Conservation (phyloP, 1,140 invertebrate genomes). For the Choristoneura fumiferana region DNA sequence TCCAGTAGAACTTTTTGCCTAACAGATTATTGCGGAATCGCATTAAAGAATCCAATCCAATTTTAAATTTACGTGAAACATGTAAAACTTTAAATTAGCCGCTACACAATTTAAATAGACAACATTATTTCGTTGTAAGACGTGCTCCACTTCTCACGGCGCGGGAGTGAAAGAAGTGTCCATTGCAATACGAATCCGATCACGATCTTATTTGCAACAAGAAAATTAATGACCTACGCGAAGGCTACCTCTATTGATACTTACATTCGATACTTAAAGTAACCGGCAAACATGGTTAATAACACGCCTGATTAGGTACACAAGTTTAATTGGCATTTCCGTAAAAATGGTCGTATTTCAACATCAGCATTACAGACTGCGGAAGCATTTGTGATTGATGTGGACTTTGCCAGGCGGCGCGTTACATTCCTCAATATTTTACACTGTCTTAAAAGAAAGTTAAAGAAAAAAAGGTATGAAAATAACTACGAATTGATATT, state of each 20-base stretch:
- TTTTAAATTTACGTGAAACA: constrained; percentile 1
- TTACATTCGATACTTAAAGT: background rate
- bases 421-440: too few relatives aligned
- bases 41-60: background rate
- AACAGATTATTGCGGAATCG: background rate
- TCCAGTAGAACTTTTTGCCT: background rate
- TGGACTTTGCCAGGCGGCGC: too few relatives aligned
- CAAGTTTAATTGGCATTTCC: too few relatives aligned
- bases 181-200: constrained; percentile 32
- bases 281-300: too few relatives aligned
- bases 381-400: too few relatives aligned
- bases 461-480: too few relatives aligned
- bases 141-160: constrained; percentile 51
- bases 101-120: constrained; percentile 15
- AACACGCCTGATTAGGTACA: too few relatives aligned
- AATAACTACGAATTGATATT: too few relatives aligned
- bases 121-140: constrained; percentile 23
- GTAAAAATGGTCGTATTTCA: too few relatives aligned
- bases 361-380: too few relatives aligned
- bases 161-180: constrained; percentile 33
- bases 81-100: constrained; percentile 1
- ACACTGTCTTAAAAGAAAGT: too few relatives aligned
- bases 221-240: constrained; percentile 33
- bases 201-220: constrained; percentile 19
- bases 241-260: background rate